Conservation (phyloP, 2,797 vertebrate genomes). For the Urophycis tenuis region DNA sequence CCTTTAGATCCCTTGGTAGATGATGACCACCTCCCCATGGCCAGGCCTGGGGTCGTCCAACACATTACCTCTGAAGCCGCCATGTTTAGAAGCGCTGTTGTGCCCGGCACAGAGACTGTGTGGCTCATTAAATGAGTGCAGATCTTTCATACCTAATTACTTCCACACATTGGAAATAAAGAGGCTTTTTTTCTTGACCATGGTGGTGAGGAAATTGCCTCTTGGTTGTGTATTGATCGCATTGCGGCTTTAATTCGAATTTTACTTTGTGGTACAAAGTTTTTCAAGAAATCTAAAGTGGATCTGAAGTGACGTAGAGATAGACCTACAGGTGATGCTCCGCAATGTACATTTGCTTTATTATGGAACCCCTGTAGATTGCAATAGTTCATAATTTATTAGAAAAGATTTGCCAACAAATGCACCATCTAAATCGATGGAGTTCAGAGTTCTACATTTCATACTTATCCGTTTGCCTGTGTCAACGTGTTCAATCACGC, state of each 20-base stretch:
- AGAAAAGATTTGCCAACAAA: slow-evolving; percentile 37
- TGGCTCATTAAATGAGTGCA: background rate
- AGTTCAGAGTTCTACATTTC: background rate
- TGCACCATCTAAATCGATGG: background rate
- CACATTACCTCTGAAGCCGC: background rate
- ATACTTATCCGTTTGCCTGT: background rate
- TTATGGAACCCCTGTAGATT: slow-evolving; percentile 30
- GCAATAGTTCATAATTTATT: slow-evolving; percentile 28
- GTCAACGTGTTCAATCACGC: background rate
- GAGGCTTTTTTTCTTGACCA: background rate
- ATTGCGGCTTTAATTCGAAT: background rate
- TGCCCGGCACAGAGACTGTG: background rate
- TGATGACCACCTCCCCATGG: background rate
- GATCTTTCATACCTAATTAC: background rate
- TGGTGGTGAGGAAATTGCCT: background rate
- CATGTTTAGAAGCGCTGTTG: background rate
- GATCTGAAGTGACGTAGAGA: slow-evolving; percentile 8
- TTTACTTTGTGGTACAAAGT: background rate
- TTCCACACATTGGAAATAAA: background rate
- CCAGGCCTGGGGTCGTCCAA: background rate
- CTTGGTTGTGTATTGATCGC: background rate
- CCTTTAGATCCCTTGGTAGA: background rate
- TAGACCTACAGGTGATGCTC: slow-evolving; percentile 43
- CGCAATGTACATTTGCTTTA: slow-evolving; percentile 18
- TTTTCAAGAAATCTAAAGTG: slow-evolving; percentile 19